Evolutionary conservation across 2,888 invertebrate genomes (phyloP).

Genomic region (Rotaria macrura): DNA sequence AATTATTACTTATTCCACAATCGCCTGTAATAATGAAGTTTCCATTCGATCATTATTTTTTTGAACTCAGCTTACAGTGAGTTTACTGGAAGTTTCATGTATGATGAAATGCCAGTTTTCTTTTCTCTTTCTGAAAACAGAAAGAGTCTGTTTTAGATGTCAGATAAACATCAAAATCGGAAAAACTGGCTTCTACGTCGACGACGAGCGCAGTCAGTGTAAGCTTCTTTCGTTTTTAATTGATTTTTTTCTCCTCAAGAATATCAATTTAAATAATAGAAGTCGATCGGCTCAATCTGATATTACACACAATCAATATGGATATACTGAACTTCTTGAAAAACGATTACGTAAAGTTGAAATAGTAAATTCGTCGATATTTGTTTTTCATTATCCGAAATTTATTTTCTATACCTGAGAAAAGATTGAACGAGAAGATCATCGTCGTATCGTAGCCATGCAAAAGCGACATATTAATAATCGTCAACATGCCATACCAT

Average conservation of each 20-base stretch:
- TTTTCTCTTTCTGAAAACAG: too few species aligned
- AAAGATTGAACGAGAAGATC: background rate
- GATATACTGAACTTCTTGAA: background rate
- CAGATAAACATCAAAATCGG: too few species aligned
- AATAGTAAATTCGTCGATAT: background rate
- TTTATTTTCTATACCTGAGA: background rate
- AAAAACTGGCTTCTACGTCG: too few species aligned
- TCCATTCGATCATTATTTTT: too few species aligned
- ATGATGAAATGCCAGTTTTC: too few species aligned
- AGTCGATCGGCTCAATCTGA: background rate
- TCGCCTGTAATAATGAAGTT: too few species aligned
- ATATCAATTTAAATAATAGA: background rate
- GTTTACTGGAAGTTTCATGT: too few species aligned
- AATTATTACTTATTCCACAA: too few species aligned
- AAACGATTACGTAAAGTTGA: background rate
- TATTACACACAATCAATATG: background rate
- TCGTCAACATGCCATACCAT: background rate
- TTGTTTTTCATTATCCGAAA: background rate
- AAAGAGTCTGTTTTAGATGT: too few species aligned
- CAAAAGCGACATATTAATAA: background rate
- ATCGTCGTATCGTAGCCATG: background rate
- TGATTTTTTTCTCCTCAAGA: background rate
- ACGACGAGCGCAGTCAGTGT: background rate
- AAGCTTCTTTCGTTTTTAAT: background rate
- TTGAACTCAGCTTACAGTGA: too few species aligned